These are phyloP conservation scores for Stichopus chloronotus DNA, from an alignment of 35 echinoderm and acorn worm genomes.

Conservation along the genomic window DNA sequence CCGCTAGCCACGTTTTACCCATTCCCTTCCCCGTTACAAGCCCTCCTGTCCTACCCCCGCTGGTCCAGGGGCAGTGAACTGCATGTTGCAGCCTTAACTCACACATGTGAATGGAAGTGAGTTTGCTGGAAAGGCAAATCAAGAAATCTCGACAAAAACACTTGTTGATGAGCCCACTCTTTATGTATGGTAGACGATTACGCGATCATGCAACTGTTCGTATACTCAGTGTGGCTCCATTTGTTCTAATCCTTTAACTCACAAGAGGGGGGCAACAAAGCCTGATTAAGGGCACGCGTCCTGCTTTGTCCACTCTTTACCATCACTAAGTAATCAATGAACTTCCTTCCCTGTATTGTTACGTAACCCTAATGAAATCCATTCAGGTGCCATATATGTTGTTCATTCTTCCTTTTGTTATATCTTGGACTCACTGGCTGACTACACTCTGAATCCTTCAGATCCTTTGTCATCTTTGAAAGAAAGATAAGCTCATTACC, in stretches of 20 bases:
- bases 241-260: not conserved
- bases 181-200: not conserved
- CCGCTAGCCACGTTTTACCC: no score
- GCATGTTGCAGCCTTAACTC: no score
- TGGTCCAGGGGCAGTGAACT: no score
- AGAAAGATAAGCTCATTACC: not conserved
- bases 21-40: no score
- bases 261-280: not conserved
- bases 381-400: no score
- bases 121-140: not conserved
- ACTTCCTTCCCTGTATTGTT: not conserved
- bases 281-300: not conserved
- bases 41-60: no score
- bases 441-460: not conserved
- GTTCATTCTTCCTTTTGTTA: no score
- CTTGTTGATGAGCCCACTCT: not conserved
- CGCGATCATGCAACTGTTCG: not conserved
- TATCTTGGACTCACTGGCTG: no score
- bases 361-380: not conserved
- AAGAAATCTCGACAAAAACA: not conserved
- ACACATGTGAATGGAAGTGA: no score
- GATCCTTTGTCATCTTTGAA: not conserved
- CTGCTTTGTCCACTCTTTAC: not conserved
- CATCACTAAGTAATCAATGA: not conserved
- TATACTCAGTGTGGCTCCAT: not conserved